Base-by-base conservation (phyloP, 2,113 vertebrate species). In the Oreochromis niloticus region DNA sequence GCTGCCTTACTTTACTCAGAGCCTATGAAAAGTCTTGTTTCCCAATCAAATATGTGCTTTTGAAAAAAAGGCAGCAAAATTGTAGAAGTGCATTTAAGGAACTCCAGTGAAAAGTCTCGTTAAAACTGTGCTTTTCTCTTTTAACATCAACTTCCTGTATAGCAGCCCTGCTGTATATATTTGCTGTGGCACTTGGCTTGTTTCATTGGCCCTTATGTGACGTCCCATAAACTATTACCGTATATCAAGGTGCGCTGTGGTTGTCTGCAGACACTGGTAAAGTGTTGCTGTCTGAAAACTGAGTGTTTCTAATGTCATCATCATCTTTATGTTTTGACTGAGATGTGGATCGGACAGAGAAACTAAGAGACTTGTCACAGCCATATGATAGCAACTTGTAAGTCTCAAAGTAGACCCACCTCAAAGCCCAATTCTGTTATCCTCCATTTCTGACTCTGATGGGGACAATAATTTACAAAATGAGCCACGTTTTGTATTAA, bases 41-140 rank as follows among this genome's bases (percentile, higher is more conserved):
- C 81, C 34, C 78, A 80, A 73, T 80, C 39, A 68, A 79, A 83
- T 11, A 6, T 61, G 7, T 36, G n/a, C 19, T 30, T 63, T 46
- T 3, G 46, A 27, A 71, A 52, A 19, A 43, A 32, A 73, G 11
- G 48, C 48, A 34, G 46, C 5, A 32, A 80, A 86, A 63, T 68
- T 71, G 34, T 11, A 19, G 8, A 55, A 80, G n/a, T 43, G 19
- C 11, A 79, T 80, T 86, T 91, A 86, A 92, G 52, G 66, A 80
- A 27, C 63, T 90, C 63, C 48, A 36, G 41, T 19, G 73, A 81
- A 57, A 48, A 46, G 41, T 16, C 68, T 79, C 1, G 5, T 75
- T 68, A 59, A 85, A 80, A 27, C 9, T 50, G 6, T 0, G 48
- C 73, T 12, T 50, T 78, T 75, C 24, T 48, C 71, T 50, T 52